phyloP scores from a whole-genome alignment of 2,797 vertebrate species.

The Luscinia luscinia region DNA sequence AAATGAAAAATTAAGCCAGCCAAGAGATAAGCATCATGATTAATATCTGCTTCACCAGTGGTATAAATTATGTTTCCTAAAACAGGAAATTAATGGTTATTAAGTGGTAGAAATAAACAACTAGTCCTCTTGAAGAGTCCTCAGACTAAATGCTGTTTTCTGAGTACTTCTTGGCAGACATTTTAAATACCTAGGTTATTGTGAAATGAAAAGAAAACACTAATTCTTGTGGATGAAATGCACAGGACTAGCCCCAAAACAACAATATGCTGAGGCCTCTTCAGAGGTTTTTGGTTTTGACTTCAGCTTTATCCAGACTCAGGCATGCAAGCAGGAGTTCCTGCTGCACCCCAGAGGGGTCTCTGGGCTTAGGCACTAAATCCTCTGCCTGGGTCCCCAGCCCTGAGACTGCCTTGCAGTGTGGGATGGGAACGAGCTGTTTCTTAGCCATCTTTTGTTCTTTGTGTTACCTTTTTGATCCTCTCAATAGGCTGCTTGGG shows the following conservation, averaged over 20 bases:
- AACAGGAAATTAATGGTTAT: conserved; percentile 78
- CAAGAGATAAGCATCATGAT: conserved; percentile 64
- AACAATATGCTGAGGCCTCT: conserved; percentile 48
- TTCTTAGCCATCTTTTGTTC: conserved; percentile 49
- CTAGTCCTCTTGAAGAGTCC: conserved; percentile 32
- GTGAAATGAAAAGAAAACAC: conserved; percentile 72
- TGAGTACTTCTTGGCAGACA: conserved; percentile 48
- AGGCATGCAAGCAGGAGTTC: conserved; percentile 1
- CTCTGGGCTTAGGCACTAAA: conserved; percentile 43
- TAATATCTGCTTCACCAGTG: conserved; percentile 67
- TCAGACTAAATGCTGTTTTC: conserved; percentile 52
- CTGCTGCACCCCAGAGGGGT: conserved; percentile 33
- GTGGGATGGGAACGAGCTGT: conserved; percentile 10
- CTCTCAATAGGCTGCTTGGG: conserved; percentile 32
- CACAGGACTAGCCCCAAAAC: conserved; percentile 10
- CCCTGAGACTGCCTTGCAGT: conserved; percentile 17
- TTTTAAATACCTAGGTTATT: conserved; percentile 56
- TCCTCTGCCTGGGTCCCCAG: conserved; percentile 35
- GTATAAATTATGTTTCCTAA: conserved; percentile 61
- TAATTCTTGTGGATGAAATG: conserved; percentile 42
- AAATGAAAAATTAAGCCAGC: conserved; percentile 67
- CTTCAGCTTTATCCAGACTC: not conserved
- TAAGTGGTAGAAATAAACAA: conserved; percentile 59
- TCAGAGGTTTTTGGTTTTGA: conserved; percentile 19
- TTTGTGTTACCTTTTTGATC: conserved; percentile 57